A percentile compares a stretch with the other conserved stretches of the same genome.
These are phyloP conservation scores for Magallana nippona DNA, from an alignment of 2,888 invertebrate genomes.

Conservation along the genomic window DNA sequence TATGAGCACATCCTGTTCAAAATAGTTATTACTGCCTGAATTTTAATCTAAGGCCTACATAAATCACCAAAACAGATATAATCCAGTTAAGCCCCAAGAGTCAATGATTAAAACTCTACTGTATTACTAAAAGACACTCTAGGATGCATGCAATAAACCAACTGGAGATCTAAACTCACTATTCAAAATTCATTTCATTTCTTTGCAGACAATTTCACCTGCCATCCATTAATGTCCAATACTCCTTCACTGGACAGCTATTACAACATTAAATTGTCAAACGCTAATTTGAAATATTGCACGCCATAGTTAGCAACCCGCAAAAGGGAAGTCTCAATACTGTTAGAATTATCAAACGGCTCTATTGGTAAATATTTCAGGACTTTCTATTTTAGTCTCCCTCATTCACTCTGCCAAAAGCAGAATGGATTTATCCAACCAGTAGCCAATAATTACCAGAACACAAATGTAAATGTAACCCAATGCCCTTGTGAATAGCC, in stretches of 20 bases:
- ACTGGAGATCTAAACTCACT: not conserved
- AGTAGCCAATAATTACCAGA: not conserved
- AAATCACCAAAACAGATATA: not conserved
- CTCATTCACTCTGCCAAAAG: not conserved
- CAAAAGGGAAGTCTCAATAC: not conserved
- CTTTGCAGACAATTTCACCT: not conserved
- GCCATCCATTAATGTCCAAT: not conserved
- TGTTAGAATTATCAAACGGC: not conserved
- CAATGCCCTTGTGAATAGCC: no score
- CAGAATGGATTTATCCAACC: not conserved
- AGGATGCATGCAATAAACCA: not conserved
- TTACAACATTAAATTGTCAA: not conserved
- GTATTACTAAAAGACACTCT: not conserved
- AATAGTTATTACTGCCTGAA: not conserved
- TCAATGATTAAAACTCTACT: not conserved
- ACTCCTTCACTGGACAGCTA: not conserved
- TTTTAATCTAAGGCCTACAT: not conserved
- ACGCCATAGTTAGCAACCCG: not conserved
- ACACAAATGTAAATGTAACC: no score
- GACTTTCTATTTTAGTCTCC: not conserved
- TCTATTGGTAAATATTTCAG: not conserved
- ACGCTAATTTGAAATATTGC: not conserved
- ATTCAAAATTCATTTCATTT: conserved; percentile 12
- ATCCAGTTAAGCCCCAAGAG: not conserved
- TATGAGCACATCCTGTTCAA: not conserved